These are phyloP conservation scores for Psilopogon haemacephalus DNA, from an alignment of 2,113 vertebrate species.

Conservation along the genomic window DNA sequence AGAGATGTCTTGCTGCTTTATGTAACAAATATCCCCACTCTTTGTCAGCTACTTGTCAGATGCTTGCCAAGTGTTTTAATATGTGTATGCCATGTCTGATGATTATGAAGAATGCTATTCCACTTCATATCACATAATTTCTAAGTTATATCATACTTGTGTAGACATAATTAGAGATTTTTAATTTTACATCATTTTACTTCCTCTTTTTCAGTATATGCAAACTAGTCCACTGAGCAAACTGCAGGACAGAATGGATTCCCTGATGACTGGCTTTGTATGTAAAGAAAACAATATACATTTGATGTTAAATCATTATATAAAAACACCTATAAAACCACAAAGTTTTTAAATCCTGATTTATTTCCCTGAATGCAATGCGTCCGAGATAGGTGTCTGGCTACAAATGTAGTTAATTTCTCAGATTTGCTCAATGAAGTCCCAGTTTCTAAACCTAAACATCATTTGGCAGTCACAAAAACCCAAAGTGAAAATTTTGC, in stretches of 20 bases:
- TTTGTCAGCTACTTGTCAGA: background rate
- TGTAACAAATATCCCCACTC: background rate
- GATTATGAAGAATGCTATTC: background rate
- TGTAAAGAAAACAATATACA: constrained; percentile 39
- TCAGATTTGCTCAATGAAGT: background rate
- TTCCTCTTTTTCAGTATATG: background rate
- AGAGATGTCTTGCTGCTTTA: background rate
- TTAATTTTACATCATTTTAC: background rate
- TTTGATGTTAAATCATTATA: constrained; percentile 27
- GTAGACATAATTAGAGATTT: background rate
- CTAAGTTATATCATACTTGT: background rate
- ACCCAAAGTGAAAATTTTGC: background rate
- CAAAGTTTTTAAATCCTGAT: constrained; percentile 38
- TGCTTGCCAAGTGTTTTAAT: background rate
- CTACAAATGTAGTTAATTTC: background rate
- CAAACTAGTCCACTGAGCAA: background rate
- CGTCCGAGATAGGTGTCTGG: background rate
- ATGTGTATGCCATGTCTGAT: background rate
- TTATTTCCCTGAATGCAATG: background rate
- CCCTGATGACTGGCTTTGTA: background rate
- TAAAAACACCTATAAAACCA: constrained; percentile 50
- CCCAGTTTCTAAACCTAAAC: background rate
- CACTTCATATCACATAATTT: background rate
- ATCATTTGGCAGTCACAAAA: background rate
- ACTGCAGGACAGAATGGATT: constrained; percentile 13